Evolutionary conservation across 2,797 vertebrate species (phyloP), one percentile per base, ranked within the genome.

Genomic region (Cyclopterus lumpus): DNA sequence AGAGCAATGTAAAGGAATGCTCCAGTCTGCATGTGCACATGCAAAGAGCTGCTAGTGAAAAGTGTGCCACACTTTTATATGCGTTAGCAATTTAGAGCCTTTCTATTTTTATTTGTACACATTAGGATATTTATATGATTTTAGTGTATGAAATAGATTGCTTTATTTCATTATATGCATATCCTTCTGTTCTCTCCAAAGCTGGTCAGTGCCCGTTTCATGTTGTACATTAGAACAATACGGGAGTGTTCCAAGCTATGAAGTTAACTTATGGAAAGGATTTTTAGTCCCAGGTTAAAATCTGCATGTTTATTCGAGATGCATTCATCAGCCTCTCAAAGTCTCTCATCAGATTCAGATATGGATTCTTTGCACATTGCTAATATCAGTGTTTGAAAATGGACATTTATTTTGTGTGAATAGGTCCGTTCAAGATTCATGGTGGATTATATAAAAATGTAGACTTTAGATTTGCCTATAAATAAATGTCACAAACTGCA

Each of bases 1-100:
- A 54, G 67, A 76, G 65, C 61, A 85, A 80, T 85, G 68, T 55
- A 66, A 58, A 69, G 60, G 65, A 71, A 67, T 73, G 9, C 70
- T 58, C 44, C 11, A n/a, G 55, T 38, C 15, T 4, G 12, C 49
- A 14, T 71, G 51, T 68, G 24, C 34, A 54, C 26, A 60, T 59
- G 6, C 32, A 68, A 57, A n/a, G 48, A 73, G 16, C 15, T 54
- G 14, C 40, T 46, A 28, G 26, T 28, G 26, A 28, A 26, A 28
- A 26, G 26, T 4, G 26, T 28, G 26, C 26, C 26, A 28, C 26
- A 28, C 32, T 49, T 48, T 34, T 34, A 32, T 65, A 42, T n/a
- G n/a, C n/a, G n/a, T 51, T 20, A 16, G 6, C 16, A 72, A 61
- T n/a, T 30, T 2, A 73, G 7, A 22, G 10, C 42, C n/a, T 22